Evolutionary conservation across 37 sponge, comb jelly and placozoan genomes (phyloP), one percentile per base, ranked within the genome.

Genomic region (Bolinopsis microptera): DNA sequence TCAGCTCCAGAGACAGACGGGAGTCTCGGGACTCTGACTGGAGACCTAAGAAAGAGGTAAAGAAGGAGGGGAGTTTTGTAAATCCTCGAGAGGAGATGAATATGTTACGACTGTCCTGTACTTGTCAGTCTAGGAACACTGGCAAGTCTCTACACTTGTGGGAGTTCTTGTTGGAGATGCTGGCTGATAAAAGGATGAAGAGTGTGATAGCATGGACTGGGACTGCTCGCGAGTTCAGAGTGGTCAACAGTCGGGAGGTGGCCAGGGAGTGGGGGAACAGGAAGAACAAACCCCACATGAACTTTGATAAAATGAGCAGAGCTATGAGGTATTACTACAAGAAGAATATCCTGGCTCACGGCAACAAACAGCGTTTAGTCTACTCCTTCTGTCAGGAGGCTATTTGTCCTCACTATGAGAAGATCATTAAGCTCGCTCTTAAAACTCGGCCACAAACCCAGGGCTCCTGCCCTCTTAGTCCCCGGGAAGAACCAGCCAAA

Each of bases 201-300:
- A 86, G 90, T 40, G 61, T 86, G n/a, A 86, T 86, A 13, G 48
- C 90, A n/a, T 86, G 90, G 90, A 86, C 90, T 0, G 90, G 90
- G 3, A 40, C 38, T 8, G 90, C 32, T 27, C 41, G 90, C 22
- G 90, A 86, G 90, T 86, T 86, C 61, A 28, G 61, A 48, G 90
- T 86, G 30, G 90, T 86, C 1, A 86, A 86, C 90, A 86, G 90
- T 30, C 8, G 90, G 61, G 90, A 86, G 90, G 90, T 86, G 25
- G 90, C 90, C n/a, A 2, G 90, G 28, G 90, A 86, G 90, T 86
- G 90, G 90, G 90, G 90, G 26, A 40, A 38, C 90, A 39, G 90
- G 90, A 86, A 86, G 61, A 86, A 86, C 90, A 86, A 86, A 26
- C 90, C 90, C 90, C 90, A 86, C 90, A 86, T 86, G 90, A 86